phyloP scores from a whole-genome alignment of 2,888 invertebrate species.

The Sarcophaga subvicina region DNA sequence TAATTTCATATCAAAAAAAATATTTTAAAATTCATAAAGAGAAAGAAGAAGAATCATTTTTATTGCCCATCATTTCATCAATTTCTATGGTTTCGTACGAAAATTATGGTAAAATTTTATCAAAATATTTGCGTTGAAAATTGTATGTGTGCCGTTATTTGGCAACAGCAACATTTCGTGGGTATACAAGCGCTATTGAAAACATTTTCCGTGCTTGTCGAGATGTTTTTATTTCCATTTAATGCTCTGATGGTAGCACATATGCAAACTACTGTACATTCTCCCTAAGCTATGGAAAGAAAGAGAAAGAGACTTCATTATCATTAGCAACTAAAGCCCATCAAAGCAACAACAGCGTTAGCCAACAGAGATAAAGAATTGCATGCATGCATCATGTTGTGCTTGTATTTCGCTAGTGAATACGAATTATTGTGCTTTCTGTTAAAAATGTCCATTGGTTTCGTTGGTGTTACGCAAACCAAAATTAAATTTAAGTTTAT shows the following conservation, averaged over 20 bases:
- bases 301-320: neutral
- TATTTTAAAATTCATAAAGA: neutral
- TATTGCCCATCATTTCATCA: neutral
- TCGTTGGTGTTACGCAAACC: constrained; percentile 28
- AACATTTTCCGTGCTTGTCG: neutral
- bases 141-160: neutral
- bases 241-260: neutral
- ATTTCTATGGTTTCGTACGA: neutral
- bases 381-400: neutral
- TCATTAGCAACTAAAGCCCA: constrained; percentile 9
- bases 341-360: neutral
- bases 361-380: neutral
- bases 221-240: neutral
- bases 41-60: neutral
- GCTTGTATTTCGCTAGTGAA: neutral
- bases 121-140: neutral
- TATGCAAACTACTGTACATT: neutral
- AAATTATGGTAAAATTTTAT: neutral
- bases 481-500: constrained; percentile 34
- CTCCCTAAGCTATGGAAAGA: neutral
- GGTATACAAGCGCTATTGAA: neutral
- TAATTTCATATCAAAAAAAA: no score
- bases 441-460: constrained; percentile 5
- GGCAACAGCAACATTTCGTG: neutral
- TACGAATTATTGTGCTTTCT: constrained; percentile 3